These are phyloP conservation scores for Heterodera schachtii DNA, from an alignment of 1,140 invertebrate species.

Conservation along the genomic window DNA sequence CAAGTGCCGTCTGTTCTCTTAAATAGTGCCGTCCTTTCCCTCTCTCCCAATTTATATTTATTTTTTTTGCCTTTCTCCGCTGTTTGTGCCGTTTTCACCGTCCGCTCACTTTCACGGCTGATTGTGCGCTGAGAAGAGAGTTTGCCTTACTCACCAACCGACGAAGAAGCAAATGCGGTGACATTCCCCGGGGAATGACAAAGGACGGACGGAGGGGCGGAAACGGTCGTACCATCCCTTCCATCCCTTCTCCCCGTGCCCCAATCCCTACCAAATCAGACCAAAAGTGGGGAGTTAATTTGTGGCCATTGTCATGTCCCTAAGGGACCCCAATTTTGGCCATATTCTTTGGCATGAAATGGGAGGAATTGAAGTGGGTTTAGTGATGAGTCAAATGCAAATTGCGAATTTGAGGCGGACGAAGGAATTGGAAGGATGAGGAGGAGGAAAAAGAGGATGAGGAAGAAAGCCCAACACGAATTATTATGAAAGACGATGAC, in stretches of 20 bases:
- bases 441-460: too few species aligned
- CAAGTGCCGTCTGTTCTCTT: too few species aligned
- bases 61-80: neutral
- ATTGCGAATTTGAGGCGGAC: neutral
- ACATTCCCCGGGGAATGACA: neutral
- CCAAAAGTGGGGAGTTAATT: neutral
- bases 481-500: too few species aligned
- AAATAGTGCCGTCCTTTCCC: neutral
- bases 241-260: neutral
- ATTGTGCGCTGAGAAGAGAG: neutral
- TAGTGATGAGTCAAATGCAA: neutral
- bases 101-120: neutral
- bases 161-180: neutral
- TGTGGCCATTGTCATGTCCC: neutral
- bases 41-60: too few species aligned
- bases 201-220: neutral
- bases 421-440: too few species aligned
- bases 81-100: neutral
- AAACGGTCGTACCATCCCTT: neutral
- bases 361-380: neutral
- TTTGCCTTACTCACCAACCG: neutral
- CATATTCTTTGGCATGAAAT: neutral
- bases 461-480: too few species aligned
- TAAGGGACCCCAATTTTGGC: neutral
- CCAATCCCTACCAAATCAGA: neutral